phyloP scores from a whole-genome alignment of 2,113 vertebrate genomes.

The Percina caprodes region DNA sequence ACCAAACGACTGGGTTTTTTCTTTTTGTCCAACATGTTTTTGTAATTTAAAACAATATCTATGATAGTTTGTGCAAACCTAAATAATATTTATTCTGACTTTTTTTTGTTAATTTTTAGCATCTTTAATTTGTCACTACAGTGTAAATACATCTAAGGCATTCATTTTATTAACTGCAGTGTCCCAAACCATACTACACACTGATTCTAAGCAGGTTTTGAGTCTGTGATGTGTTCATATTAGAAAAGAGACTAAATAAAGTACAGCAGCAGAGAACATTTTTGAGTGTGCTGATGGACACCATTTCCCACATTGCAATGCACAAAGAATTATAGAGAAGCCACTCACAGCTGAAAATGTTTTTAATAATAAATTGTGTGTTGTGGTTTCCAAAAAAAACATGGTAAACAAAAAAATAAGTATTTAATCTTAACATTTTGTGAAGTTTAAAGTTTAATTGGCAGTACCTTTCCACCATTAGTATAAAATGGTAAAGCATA shows the following conservation, averaged over 20 bases:
- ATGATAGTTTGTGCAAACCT: background rate
- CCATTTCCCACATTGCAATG: background rate
- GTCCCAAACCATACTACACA: background rate
- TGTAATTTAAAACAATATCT: background rate
- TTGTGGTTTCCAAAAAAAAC: no score
- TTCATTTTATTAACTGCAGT: background rate
- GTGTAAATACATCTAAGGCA: background rate
- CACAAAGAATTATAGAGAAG: background rate
- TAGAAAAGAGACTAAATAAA: background rate
- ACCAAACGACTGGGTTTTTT: background rate
- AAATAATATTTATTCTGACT: background rate
- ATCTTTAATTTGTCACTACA: background rate
- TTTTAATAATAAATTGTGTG: background rate
- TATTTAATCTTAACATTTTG: background rate
- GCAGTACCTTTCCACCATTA: background rate
- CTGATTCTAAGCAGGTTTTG: no score
- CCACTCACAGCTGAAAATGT: background rate
- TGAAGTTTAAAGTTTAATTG: background rate
- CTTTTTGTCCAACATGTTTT: background rate
- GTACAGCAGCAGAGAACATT: background rate
- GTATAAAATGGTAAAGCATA: no score
- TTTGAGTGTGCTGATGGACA: background rate
- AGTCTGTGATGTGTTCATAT: background rate
- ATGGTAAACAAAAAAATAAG: background rate
- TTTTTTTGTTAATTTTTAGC: background rate